Percentiles rank a stretch among this genome's conserved stretches.
phyloP scores from a whole-genome alignment of 2,113 vertebrate genomes.

The Psammodynastes pulverulentus region DNA sequence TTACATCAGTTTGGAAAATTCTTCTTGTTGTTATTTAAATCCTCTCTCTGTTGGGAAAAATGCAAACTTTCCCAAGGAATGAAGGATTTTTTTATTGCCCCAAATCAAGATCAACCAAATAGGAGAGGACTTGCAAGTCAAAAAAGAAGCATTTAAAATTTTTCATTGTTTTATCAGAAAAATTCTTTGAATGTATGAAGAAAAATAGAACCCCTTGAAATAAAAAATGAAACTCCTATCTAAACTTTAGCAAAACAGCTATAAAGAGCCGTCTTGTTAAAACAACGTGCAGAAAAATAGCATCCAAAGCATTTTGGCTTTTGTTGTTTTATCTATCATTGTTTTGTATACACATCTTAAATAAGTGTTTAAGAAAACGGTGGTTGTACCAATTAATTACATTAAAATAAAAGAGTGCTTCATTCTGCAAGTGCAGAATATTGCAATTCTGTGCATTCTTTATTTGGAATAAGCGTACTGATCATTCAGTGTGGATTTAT shows the following conservation, averaged over 20 bases:
- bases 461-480: not conserved
- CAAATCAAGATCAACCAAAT: not conserved
- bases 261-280: not conserved
- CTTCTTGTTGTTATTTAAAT: not conserved
- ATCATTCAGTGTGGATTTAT: not conserved
- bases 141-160: not conserved
- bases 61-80: not conserved
- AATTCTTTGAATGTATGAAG: not conserved
- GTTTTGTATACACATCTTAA: not conserved
- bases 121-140: not conserved
- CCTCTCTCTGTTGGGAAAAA: not conserved
- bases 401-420: not conserved
- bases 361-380: not conserved
- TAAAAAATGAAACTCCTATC: not conserved
- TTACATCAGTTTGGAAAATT: not conserved
- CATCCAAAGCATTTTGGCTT: not conserved
- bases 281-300: not conserved
- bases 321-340: not conserved
- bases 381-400: not conserved
- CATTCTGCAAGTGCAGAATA: not conserved
- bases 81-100: not conserved
- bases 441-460: not conserved
- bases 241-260: not conserved
- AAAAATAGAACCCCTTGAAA: not conserved
- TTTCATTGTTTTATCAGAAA: not conserved